A percentile compares a stretch with the other conserved stretches of the same genome.
Conservation (phyloP, 2,888 invertebrate species). For the Eupithecia dodoneata region DNA sequence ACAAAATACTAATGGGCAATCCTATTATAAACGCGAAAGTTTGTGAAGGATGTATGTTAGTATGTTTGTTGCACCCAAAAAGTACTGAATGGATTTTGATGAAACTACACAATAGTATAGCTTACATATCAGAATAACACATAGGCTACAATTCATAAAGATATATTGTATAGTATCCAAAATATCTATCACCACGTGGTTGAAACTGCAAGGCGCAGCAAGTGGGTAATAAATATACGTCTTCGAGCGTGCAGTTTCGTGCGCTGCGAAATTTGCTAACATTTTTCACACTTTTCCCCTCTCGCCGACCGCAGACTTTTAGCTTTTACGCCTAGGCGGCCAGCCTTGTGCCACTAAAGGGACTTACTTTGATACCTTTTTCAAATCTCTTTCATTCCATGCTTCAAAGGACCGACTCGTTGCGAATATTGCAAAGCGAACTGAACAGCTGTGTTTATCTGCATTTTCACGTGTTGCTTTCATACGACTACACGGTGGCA, state of each 20-base stretch:
- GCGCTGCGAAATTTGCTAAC: not conserved
- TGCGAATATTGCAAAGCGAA: slow-evolving; percentile 73
- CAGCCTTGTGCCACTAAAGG: not conserved
- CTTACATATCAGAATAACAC: too few relatives aligned
- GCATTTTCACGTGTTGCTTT: not conserved
- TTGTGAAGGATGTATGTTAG: too few relatives aligned
- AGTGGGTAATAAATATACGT: not conserved
- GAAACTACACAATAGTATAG: too few relatives aligned
- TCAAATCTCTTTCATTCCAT: not conserved
- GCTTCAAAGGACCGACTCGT: slow-evolving; percentile 35
- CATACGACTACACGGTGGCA: not conserved
- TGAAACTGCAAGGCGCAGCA: too few relatives aligned
- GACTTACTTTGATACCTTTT: not conserved
- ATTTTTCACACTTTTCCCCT: not conserved
- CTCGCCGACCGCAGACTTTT: not conserved
- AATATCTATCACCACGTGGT: too few relatives aligned
- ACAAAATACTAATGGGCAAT: not conserved
- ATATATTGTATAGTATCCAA: too few relatives aligned
- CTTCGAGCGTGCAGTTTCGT: not conserved
- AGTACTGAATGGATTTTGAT: too few relatives aligned
- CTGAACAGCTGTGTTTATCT: slow-evolving; percentile 69
- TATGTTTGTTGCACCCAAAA: too few relatives aligned
- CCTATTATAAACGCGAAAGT: too few relatives aligned
- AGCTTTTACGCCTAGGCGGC: not conserved
- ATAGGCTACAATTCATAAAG: too few relatives aligned